Conservation (phyloP, 92 coral and sea anemone species). For the Muricea muricata region DNA sequence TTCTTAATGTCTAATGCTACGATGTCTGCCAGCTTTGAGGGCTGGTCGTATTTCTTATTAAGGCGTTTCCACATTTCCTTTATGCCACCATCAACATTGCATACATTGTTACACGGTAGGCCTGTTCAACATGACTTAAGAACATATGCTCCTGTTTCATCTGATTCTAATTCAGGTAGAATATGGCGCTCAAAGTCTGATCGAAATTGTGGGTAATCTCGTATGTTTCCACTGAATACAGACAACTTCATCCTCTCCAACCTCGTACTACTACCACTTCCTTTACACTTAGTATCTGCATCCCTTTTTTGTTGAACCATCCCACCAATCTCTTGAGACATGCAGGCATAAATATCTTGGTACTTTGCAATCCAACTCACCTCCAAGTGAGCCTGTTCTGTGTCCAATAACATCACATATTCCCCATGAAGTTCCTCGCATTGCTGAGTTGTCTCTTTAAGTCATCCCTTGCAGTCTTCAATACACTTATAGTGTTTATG, state of each 20-base stretch:
- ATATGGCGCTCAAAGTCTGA: slow-evolving; percentile 65
- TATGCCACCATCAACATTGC: slow-evolving; percentile 40
- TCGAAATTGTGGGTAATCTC: slow-evolving; percentile 64
- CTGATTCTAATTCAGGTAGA: slow-evolving; percentile 55
- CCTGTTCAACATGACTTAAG: slow-evolving; percentile 11
- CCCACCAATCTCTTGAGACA: slow-evolving; percentile 16
- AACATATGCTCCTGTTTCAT: slow-evolving; percentile 54
- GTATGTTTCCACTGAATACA: slow-evolving; percentile 61
- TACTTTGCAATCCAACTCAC: background rate
- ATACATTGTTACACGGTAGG: background rate
- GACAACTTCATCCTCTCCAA: slow-evolving; percentile 62
- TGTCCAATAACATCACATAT: slow-evolving; percentile 3
- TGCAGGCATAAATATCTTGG: background rate
- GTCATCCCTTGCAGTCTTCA: background rate
- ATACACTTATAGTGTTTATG: too few relatives aligned
- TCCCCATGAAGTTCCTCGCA: background rate
- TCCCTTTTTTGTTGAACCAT: background rate
- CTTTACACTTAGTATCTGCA: background rate
- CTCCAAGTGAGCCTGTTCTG: background rate
- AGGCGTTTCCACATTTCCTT: slow-evolving; percentile 59
- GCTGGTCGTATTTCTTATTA: slow-evolving; percentile 48
- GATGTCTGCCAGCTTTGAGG: slow-evolving; percentile 31
- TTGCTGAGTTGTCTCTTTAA: slow-evolving; percentile 3
- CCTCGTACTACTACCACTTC: background rate
- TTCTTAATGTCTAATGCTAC: slow-evolving; percentile 22